Percentiles rank a stretch among this genome's conserved stretches.
Evolutionary conservation across 2,797 vertebrate genomes (phyloP).

Genomic region (Monodelphis domestica): DNA sequence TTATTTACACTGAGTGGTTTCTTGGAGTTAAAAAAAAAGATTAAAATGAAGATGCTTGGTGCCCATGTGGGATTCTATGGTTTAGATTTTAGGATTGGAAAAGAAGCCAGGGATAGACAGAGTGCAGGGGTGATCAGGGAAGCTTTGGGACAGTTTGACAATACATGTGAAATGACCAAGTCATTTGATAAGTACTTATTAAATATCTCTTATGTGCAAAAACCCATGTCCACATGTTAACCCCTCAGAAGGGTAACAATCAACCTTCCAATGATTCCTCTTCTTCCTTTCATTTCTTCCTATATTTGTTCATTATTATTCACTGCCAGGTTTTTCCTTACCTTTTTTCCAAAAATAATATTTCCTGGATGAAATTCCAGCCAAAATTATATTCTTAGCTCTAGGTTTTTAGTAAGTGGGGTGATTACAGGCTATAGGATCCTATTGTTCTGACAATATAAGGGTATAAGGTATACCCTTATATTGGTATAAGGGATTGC

Average conservation of each 20-base stretch:
- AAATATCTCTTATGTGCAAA: background rate
- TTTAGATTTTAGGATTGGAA: background rate
- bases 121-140: background rate
- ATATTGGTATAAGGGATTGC: constrained; percentile 9
- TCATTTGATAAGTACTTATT: background rate
- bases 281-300: background rate
- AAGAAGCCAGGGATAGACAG: background rate
- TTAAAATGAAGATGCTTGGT: background rate
- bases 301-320: background rate
- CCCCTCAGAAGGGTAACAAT: background rate
- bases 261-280: background rate
- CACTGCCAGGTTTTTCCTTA: background rate
- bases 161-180: background rate
- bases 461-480: too few relatives aligned
- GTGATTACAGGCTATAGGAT: background rate
- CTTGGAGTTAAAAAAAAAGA: background rate
- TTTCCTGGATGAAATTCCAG: background rate
- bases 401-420: background rate
- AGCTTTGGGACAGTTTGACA: background rate
- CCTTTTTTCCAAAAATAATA: background rate
- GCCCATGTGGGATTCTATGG: background rate
- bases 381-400: background rate
- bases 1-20: background rate
- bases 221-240: background rate
- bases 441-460: constrained; percentile 24